A percentile compares a stretch with the other conserved stretches of the same genome.
Evolutionary conservation across 1,140 invertebrate species (phyloP).

Genomic region (Zaprionus vittiger): DNA sequence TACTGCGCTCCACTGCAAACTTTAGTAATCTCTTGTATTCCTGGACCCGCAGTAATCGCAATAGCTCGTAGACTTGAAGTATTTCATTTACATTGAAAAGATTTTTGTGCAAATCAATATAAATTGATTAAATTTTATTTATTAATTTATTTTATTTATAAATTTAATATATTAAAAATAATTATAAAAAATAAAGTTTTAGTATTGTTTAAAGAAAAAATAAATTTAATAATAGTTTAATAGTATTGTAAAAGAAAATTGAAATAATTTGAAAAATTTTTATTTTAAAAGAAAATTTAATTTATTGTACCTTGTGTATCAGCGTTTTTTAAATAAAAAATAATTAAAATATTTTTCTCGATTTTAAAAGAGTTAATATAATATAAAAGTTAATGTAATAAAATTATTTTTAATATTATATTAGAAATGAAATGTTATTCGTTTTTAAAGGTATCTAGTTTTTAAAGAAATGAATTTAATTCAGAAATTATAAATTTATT

Average conservation of each 20-base stretch:
- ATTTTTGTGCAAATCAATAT: conserved; percentile 38
- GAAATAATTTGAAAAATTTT: conserved; percentile 81
- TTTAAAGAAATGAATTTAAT: conserved; percentile 87
- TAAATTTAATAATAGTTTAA: conserved; percentile 84
- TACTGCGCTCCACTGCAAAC: conserved; percentile 54
- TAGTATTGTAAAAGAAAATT: conserved; percentile 84
- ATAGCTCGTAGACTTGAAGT: conserved; percentile 86
- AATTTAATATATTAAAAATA: conserved; percentile 84
- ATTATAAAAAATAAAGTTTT: conserved; percentile 78
- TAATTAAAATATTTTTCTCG: conserved; percentile 86
- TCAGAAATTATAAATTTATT: conserved; percentile 77
- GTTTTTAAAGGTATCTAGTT: conserved; percentile 88
- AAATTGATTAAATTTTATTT: conserved; percentile 32
- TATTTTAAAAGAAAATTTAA: conserved; percentile 85
- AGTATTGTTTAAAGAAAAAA: conserved; percentile 85
- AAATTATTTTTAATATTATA: conserved; percentile 86
- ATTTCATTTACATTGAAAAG: conserved; percentile 42
- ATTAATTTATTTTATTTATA: conserved; percentile 86
- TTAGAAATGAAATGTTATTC: conserved; percentile 87
- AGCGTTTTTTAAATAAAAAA: conserved; percentile 86
- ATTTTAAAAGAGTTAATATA: conserved; percentile 87
- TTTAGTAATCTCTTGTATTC: conserved; percentile 31
- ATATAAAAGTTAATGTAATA: conserved; percentile 85
- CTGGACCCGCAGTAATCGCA: conserved; percentile 67
- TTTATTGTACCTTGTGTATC: conserved; percentile 88